A percentile compares a stretch with the other conserved stretches of the same genome.
These are phyloP conservation scores for Tetragnatha versicolor DNA, from an alignment of 1,140 invertebrate species.

Conservation along the genomic window DNA sequence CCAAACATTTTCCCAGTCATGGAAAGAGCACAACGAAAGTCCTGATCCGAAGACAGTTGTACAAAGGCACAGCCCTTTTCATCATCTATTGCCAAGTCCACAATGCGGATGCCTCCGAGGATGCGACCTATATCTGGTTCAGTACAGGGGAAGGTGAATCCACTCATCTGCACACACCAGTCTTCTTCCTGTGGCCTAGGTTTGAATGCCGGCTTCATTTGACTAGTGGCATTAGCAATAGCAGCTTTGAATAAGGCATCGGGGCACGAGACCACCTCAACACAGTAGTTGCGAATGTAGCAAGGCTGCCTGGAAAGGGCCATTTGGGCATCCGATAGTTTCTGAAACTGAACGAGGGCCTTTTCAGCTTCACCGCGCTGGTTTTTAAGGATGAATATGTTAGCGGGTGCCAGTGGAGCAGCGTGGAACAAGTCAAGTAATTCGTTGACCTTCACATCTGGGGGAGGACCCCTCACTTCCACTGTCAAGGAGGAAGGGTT, in stretches of 20 bases:
- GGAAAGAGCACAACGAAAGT: conserved; percentile 64
- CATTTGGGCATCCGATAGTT: conserved; percentile 71
- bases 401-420: conserved; percentile 79
- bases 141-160: conserved; percentile 77
- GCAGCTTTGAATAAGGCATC: conserved; percentile 32
- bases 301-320: conserved; percentile 70
- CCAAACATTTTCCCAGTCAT: conserved; percentile 60
- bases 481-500: conserved; percentile 62
- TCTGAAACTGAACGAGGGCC: conserved; percentile 78
- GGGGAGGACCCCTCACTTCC: conserved; percentile 70
- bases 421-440: conserved; percentile 81
- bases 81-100: conserved; percentile 73
- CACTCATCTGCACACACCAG: conserved; percentile 69
- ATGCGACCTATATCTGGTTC: conserved; percentile 80
- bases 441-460: conserved; percentile 72
- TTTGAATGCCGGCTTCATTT: not conserved
- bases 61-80: conserved; percentile 73
- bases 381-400: conserved; percentile 85
- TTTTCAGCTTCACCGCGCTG: conserved; percentile 80
- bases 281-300: conserved; percentile 58
- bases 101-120: conserved; percentile 75
- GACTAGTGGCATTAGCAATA: not conserved
- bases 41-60: conserved; percentile 75
- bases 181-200: conserved; percentile 46
- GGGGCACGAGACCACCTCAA: conserved; percentile 59